Evolutionary conservation across 2,113 vertebrate species (phyloP).

Genomic region (Progne subis): DNA sequence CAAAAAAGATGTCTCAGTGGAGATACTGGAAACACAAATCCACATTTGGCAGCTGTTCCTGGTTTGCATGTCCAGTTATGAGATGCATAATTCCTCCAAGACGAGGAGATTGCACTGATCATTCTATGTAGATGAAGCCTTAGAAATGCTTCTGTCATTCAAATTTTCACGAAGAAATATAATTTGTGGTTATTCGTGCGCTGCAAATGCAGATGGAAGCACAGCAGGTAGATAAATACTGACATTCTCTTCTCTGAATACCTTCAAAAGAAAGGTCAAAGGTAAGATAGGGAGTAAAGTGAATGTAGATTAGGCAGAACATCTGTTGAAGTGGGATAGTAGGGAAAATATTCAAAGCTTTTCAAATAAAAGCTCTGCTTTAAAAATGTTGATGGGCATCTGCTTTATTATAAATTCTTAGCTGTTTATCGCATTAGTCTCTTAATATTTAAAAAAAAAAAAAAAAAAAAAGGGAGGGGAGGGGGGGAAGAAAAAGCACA

Average conservation of each 20-base stretch:
- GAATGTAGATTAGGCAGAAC: slow-evolving; percentile 76
- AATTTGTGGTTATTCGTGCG: slow-evolving; percentile 72
- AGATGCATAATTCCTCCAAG: slow-evolving; percentile 57
- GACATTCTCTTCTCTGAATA: slow-evolving; percentile 76
- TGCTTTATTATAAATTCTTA: slow-evolving; percentile 62
- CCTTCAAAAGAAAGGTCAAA: slow-evolving; percentile 79
- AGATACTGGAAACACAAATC: slow-evolving; percentile 23
- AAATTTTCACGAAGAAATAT: slow-evolving; percentile 76
- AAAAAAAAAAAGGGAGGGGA: no score
- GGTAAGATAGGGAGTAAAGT: slow-evolving; percentile 72
- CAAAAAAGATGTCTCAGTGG: slow-evolving; percentile 8
- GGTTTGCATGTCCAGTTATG: slow-evolving; percentile 61
- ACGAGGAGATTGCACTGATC: slow-evolving; percentile 67
- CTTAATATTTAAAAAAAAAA: neutral
- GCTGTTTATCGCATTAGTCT: neutral
- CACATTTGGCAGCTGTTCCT: slow-evolving; percentile 67
- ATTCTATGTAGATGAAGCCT: slow-evolving; percentile 50
- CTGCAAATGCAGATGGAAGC: slow-evolving; percentile 78
- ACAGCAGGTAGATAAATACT: slow-evolving; percentile 84
- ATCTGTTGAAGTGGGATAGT: slow-evolving; percentile 73
- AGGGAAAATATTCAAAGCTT: slow-evolving; percentile 59
- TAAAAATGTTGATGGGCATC: slow-evolving; percentile 43
- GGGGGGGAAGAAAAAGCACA: neutral
- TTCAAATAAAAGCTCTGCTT: slow-evolving; percentile 52
- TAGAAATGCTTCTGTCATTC: slow-evolving; percentile 76